Evolutionary conservation across 2,888 invertebrate genomes (phyloP).

Genomic region (Hanleya hanleyi): DNA sequence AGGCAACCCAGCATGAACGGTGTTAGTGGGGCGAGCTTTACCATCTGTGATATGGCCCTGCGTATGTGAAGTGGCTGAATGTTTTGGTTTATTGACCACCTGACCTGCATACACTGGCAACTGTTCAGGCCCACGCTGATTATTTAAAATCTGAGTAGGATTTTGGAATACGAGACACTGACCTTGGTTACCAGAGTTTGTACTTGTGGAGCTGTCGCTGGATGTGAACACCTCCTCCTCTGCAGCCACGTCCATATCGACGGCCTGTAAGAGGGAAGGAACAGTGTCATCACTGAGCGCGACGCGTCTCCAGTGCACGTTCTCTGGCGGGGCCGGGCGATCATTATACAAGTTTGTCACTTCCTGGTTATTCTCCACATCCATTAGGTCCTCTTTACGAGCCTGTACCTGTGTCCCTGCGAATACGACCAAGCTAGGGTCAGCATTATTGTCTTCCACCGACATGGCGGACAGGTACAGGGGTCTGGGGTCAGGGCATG

Average conservation of each 20-base stretch:
- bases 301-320: constrained; percentile 41
- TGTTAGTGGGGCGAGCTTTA: no score
- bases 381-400: not conserved
- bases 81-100: no score
- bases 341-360: constrained; percentile 13
- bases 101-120: no score
- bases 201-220: not conserved
- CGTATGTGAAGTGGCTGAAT: no score
- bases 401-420: not conserved
- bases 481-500: not conserved
- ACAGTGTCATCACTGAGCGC: constrained; percentile 22
- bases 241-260: constrained; percentile 26
- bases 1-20: no score
- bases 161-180: not conserved
- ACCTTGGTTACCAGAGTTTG: not conserved
- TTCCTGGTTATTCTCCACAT: not conserved
- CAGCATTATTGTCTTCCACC: not conserved
- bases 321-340: constrained; percentile 38
- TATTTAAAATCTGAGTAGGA: not conserved
- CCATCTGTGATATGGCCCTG: no score
- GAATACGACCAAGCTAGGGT: not conserved
- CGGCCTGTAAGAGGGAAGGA: constrained; percentile 14
- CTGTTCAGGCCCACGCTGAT: no score
- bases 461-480: not conserved
- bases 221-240: constrained; percentile 16